Evolutionary conservation across 2,113 vertebrate species (phyloP).

Genomic region (Gnathonemus longibarbis): DNA sequence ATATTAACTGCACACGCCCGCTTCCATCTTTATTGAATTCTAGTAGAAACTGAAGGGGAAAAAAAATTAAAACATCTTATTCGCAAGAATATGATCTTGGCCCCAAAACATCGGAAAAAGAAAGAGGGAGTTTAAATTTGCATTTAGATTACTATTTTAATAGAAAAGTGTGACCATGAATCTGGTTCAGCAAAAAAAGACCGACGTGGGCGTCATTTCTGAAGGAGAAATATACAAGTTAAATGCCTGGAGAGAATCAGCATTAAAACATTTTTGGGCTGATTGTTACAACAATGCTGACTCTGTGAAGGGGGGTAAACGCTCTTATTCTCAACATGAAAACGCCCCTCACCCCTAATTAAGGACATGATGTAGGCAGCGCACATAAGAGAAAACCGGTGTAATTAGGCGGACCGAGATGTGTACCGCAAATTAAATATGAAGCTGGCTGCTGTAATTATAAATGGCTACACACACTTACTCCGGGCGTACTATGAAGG

Average conservation of each 20-base stretch:
- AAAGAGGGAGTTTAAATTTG: constrained; percentile 58
- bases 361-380: background rate
- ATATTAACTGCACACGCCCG: constrained; percentile 43
- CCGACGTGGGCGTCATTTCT: constrained; percentile 54
- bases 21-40: constrained; percentile 39
- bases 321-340: background rate
- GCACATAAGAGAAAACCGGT: background rate
- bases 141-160: constrained; percentile 73
- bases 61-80: constrained; percentile 40
- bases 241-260: constrained; percentile 37
- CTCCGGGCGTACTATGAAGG: background rate
- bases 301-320: constrained; percentile 10
- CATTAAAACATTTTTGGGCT: constrained; percentile 17
- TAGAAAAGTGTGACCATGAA: constrained; percentile 58
- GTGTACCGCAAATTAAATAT: background rate
- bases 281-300: constrained; percentile 25
- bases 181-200: constrained; percentile 50
- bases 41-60: constrained; percentile 8
- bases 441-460: background rate
- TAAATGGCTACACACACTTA: background rate
- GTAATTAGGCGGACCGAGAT: background rate
- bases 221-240: constrained; percentile 51
- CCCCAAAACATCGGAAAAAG: constrained; percentile 52
- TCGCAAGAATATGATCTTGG: constrained; percentile 42
- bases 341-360: background rate